Evolutionary conservation across 2,797 vertebrate species (phyloP), one percentile per base, ranked within the genome.

Genomic region (Pterois miles): DNA sequence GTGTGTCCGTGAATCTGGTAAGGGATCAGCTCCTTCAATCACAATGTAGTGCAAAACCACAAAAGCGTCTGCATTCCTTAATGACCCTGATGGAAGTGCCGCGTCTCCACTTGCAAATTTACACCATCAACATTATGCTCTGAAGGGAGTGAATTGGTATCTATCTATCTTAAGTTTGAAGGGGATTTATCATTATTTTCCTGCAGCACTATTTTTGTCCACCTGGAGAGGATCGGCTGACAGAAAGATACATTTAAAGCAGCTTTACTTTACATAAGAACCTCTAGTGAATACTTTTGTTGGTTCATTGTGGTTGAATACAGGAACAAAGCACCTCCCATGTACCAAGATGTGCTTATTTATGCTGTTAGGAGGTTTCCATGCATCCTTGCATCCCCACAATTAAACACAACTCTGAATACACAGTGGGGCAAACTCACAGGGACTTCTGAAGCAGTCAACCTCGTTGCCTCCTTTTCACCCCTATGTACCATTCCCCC

Each of bases 111-210:
- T 68, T 65, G 57, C 71, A 76, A 73, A 80, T 89, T 89, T 83
- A 81, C 40, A 82, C 84, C 74, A 81, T 86, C 86, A 87, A 89
- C 82, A 90, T 79, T 78, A 87, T 76, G 79, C 25, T 9, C 58
- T 80, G 66, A 74, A 74, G 65, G 65, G 80, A 89, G 69, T 72
- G 81, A 89, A 87, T 80, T 74, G 78, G 63, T 80, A 43, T n/a
- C n/a, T n/a, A n/a, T n/a, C n/a, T n/a, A n/a, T 64, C 78, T 83
- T 85, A 85, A 85, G 66, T 80, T 77, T 86, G 75, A 83, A 65
- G 60, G 74, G 71, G 74, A 82, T 89, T 89, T 72, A 33, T 90
- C 53, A 83, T 86, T 74, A 71, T 70, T 65, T 80, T 85, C 73
- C 85, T 54, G 27, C 50, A 34, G 56, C 74, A 69, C 50, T 57